Base-by-base conservation (phyloP, 2,888 invertebrate species). In the Metopia argyrocephala region DNA sequence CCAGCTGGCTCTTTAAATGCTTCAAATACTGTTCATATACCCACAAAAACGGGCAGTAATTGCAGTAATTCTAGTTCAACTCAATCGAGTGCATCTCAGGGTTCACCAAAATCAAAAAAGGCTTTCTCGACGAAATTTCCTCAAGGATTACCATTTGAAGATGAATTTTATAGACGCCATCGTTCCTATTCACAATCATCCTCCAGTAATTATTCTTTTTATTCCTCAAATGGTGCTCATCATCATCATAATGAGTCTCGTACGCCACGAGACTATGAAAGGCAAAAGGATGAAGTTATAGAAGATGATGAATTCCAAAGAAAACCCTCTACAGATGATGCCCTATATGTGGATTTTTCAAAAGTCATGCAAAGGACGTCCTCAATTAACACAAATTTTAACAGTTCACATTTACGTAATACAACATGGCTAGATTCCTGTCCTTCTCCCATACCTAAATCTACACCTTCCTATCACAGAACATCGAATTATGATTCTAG, bases 301-400 rank as follows among this genome's bases (percentile, higher is more conserved):
- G 78, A 83, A 56, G 87, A 86, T 81, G 90, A 90, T 85, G 90
- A 91, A 84, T 91, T 91, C 75, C 88, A 89, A 68, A 88, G 91
- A 65, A 89, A 90, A 75, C 90, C 90, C 70, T 87, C 89, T 71
- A 90, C 87, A 76, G 91, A 90, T 83, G 91, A 91, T 79, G 87
- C 90, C 73, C 86, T 91, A 9, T 91, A 91, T 84, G 91, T 91
- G 75, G 91, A 91, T 83, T 91, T 91, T 82, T 88, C 91, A 65
- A 90, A 90, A 85, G 86, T 87, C 66, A 87, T 89, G 81, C 89
- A 86, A 62, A 76, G 5, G 4, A 68, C 23, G 28, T 57, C 28
- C 5, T 50, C 23, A 15, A 69, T 28, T 48, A 65, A 9, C 27
- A 28, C 71, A 27, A 69, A 82, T 74, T 83, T 78, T 78, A 54